Base-by-base conservation (phyloP, 2,113 vertebrate genomes). In the Caloenas nicobarica region DNA sequence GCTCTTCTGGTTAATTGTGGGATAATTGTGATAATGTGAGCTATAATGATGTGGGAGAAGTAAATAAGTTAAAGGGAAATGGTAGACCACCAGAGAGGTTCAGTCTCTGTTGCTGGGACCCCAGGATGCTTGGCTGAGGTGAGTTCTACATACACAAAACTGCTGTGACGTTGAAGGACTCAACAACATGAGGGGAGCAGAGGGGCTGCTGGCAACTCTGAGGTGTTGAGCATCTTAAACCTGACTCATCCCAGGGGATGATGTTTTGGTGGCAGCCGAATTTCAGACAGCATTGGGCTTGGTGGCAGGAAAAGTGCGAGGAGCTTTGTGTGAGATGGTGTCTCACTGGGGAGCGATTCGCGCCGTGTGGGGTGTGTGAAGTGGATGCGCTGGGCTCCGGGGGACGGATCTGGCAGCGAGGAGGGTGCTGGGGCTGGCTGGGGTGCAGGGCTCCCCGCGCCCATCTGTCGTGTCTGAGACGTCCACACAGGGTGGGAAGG, bases 61-160 rank as follows among this genome's bases (percentile, higher is more conserved):
- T 61, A 22, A 82, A 53, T 31, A 16, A 29, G 5, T 60, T 69
- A 61, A 53, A 65, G 21, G 24, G 22, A 34, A 26, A 9, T 24
- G 66, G 28, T 36, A 36, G 88, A 10, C 8, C 26, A 31, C 22
- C 5, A 29, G 56, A 53, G 65, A 23, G 50, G 28, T 42, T 80
- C 9, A 11, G 26, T 70, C 24, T 56, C 10, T 48, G 10, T 25
- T 53, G 38, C 6, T 36, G 64, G 40, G 53, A n/a, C 0, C 2
- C 3, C 12, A 25, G 2, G 76, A n/a, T 1, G 1, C 5, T 98
- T 98, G 76, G 98, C 98, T 81, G 98, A 98, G 98, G 98, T 99
- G 98, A 95, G 91, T 18, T 62, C 48, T 54, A 3, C 1, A 0
- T 16, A 40, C 3, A 13, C 48, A 64, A 7, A 70, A 50, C 3